Evolutionary conservation across 2,797 vertebrate species (phyloP).

Genomic region (Heterohyrax brucei): DNA sequence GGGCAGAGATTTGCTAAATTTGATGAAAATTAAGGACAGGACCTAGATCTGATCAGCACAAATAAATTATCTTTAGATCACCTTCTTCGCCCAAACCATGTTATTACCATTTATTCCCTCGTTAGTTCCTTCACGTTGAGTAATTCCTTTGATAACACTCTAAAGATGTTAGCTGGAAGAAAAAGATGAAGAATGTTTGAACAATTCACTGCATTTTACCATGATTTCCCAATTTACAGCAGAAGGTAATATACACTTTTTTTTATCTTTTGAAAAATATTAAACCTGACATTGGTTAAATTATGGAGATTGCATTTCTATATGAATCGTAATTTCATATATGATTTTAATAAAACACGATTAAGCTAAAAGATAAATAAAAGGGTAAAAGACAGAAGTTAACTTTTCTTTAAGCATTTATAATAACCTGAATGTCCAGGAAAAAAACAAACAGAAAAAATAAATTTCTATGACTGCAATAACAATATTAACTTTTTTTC

Average conservation of each 20-base stretch:
- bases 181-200: not conserved
- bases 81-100: slow-evolving; percentile 67
- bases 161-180: slow-evolving; percentile 42
- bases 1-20: slow-evolving; percentile 47
- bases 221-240: not conserved
- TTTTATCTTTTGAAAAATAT: not conserved
- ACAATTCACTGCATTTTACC: not conserved
- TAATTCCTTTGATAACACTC: slow-evolving; percentile 32
- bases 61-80: not conserved
- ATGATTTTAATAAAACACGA: slow-evolving; percentile 40
- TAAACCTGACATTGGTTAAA: not conserved
- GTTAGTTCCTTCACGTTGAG: not conserved
- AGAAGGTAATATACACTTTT: not conserved
- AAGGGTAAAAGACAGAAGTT: not conserved
- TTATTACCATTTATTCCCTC: slow-evolving; percentile 52
- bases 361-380: not conserved
- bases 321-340: not conserved
- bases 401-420: not conserved
- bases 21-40: slow-evolving; percentile 27
- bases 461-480: not conserved
- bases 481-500: not conserved
- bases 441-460: not conserved
- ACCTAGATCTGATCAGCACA: slow-evolving; percentile 3
- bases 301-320: not conserved
- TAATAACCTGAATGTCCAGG: not conserved